Base-by-base conservation (phyloP, 2,797 vertebrate genomes). In the Netta rufina region DNA sequence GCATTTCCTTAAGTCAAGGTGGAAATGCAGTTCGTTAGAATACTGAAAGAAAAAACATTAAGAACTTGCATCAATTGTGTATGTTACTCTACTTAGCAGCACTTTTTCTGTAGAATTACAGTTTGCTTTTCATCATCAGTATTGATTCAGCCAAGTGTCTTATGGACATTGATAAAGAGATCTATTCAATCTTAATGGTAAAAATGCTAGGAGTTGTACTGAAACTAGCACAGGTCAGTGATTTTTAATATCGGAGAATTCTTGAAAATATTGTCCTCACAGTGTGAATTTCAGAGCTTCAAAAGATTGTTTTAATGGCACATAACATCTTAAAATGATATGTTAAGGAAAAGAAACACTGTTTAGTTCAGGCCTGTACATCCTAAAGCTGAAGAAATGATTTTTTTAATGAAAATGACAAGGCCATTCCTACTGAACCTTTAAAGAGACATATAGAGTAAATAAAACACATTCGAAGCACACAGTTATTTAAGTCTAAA, bases 131-230 rank as follows among this genome's bases (percentile, higher is more conserved):
- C 71, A 64, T 89, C 72, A 43, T 92, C 64, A 70, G 95, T 97
- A 96, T 96, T 94, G 96, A 95, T 97, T 97, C 64, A 94, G 92
- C 84, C 77, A 92, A 90, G 83, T 41, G 54, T 70, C 79, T 95
- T 91, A 71, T 78, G 95, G 91, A 97, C 87, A 94, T 80, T 76
- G 49, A 96, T 94, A 95, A 93, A 95, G 56, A 82, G 18, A 81
- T 93, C 57, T 74, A 17, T 47, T 89, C 87, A 81, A 79, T 77
- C 71, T 57, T 83, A 93, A 69, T 72, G 51, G 53, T 22, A 92
- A 92, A 95, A 87, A 84, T 53, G 32, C 58, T 87, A 56, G 12
- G 39, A 95, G 61, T 1, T 12, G 36, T 43, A 87, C 4, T 54
- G 72, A 57, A 93, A 83, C 45, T 72, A 75, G 19, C 32, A 73